Conservation (phyloP, 2,797 vertebrate species). For the Betta splendens region DNA sequence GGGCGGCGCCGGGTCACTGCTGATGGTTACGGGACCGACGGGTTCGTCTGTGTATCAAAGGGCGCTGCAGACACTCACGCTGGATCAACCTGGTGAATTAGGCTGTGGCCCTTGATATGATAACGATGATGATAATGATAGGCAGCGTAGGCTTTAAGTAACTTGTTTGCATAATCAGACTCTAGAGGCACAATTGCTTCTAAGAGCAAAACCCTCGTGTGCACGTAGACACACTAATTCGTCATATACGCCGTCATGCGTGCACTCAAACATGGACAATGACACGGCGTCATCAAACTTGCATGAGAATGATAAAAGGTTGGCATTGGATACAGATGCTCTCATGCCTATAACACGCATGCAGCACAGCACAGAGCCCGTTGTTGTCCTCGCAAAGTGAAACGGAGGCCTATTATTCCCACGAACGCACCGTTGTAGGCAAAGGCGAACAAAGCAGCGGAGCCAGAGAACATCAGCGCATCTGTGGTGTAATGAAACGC, state of each 20-base stretch:
- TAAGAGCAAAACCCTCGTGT: conserved; percentile 9
- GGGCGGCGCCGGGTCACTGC: conserved; percentile 9
- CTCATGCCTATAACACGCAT: conserved; percentile 41
- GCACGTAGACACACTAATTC: conserved; percentile 42
- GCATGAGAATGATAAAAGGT: conserved; percentile 46
- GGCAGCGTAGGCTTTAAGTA: conserved; percentile 11
- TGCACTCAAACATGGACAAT: conserved; percentile 23
- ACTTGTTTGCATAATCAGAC: conserved; percentile 27
- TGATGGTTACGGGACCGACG: conserved; percentile 47
- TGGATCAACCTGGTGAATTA: conserved; percentile 35
- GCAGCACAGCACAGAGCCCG: conserved; percentile 29
- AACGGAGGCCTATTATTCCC: conserved; percentile 4
- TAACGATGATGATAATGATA: conserved; percentile 2
- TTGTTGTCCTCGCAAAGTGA: conserved; percentile 7
- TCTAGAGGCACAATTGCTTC: neutral
- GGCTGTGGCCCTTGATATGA: neutral
- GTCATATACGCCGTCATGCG: conserved; percentile 9
- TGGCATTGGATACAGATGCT: conserved; percentile 37
- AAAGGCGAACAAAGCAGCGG: conserved; percentile 18
- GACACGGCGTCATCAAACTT: conserved; percentile 56
- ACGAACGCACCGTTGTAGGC: conserved; percentile 15
- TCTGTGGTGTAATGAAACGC: conserved; percentile 17
- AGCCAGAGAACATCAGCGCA: conserved; percentile 15
- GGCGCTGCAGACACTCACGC: conserved; percentile 32
- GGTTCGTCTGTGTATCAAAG: conserved; percentile 64